Evolutionary conservation across 2,797 vertebrate species (phyloP).

Genomic region (Rhyacichthys aspro): DNA sequence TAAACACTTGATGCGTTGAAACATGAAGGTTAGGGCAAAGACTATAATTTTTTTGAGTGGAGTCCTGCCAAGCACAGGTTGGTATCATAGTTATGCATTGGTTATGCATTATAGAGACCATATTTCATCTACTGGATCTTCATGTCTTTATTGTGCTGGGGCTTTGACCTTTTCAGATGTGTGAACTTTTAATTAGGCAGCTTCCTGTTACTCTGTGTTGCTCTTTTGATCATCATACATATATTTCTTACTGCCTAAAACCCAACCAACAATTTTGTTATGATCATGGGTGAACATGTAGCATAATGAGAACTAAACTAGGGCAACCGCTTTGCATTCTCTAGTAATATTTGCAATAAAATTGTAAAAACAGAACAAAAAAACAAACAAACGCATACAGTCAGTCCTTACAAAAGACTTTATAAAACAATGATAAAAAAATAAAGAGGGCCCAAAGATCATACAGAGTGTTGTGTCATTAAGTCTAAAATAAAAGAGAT

Average conservation of each 20-base stretch:
- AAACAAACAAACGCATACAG: constrained; percentile 49
- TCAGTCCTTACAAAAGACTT: constrained; percentile 53
- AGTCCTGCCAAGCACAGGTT: no score
- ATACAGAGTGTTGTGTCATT: constrained; percentile 39
- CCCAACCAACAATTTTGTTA: no score
- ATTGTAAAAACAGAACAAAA: no score
- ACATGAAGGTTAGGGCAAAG: no score
- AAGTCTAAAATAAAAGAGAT: constrained; percentile 33
- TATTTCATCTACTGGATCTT: no score
- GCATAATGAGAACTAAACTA: constrained; percentile 64
- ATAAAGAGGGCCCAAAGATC: constrained; percentile 41
- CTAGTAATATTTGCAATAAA: constrained; percentile 55
- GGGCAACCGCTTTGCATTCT: constrained; percentile 63
- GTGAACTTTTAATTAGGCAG: constrained; percentile 56
- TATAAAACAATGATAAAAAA: constrained; percentile 62
- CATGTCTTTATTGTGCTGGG: neutral
- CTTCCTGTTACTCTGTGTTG: constrained; percentile 40
- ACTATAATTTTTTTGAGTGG: no score
- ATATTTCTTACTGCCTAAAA: no score
- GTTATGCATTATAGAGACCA: no score
- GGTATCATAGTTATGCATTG: no score
- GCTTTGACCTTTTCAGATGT: neutral
- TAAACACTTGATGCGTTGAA: no score
- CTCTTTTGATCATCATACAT: no score
- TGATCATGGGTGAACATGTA: neutral